These are phyloP conservation scores for Cyrtodaria siliqua DNA, from an alignment of 2,888 invertebrate species.

Conservation along the genomic window DNA sequence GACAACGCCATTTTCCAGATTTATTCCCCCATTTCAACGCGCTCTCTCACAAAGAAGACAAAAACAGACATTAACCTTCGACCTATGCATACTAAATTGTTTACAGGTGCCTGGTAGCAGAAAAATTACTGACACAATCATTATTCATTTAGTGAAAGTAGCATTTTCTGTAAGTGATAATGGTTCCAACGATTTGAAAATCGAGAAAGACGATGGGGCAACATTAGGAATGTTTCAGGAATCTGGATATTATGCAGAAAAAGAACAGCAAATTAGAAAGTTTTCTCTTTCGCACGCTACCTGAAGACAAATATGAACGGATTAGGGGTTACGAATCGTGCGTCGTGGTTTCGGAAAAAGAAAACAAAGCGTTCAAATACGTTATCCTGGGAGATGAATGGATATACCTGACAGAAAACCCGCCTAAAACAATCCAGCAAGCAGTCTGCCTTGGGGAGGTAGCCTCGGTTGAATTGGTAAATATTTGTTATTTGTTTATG, in stretches of 20 bases:
- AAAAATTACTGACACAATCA: constrained; percentile 12
- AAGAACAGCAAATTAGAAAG: constrained; percentile 84
- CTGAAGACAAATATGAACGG: constrained; percentile 82
- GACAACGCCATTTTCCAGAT: too few relatives aligned
- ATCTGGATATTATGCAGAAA: constrained; percentile 73
- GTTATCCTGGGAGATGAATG: constrained; percentile 83
- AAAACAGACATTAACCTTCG: constrained; percentile 47
- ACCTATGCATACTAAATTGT: constrained; percentile 64
- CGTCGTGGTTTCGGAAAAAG: constrained; percentile 83
- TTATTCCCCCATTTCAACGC: too few relatives aligned
- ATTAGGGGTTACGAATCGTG: constrained; percentile 84
- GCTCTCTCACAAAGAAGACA: too few relatives aligned
- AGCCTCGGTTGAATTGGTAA: constrained; percentile 82
- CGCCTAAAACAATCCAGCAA: constrained; percentile 81
- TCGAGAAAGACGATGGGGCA: not conserved
- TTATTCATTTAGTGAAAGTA: not conserved
- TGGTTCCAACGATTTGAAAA: not conserved
- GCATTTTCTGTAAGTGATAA: not conserved
- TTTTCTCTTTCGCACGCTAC: constrained; percentile 82
- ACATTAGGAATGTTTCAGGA: not conserved
- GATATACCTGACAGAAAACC: constrained; percentile 85
- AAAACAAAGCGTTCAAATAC: constrained; percentile 84
- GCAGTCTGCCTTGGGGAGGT: constrained; percentile 81
- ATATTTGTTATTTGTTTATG: too few relatives aligned
- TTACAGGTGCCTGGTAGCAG: constrained; percentile 69